Evolutionary conservation across 1,140 invertebrate species (phyloP), one percentile per base, ranked within the genome.

Genomic region (Macrostomum lignano): DNA sequence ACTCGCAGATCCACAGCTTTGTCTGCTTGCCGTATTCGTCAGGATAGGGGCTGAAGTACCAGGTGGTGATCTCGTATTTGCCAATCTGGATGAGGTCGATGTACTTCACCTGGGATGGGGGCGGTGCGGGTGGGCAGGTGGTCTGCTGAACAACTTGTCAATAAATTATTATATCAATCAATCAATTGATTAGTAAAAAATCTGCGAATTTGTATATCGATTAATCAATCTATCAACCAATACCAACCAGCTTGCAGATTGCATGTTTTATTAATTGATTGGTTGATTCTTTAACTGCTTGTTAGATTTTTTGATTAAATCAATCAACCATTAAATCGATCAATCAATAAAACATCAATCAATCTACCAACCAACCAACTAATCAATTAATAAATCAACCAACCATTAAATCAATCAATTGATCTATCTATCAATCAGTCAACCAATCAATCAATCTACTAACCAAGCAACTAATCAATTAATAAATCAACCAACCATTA

Each of bases 21-120:
- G 74, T 67, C 38, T 77, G 74, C 60, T 81, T 78, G 0, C 81
- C 77, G 58, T 88, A 94, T 47, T 93, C 81, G 38, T 88, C 82
- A 3, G 86, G 84, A 55, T 82, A 94, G 0, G 86, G 86, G 47
- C 81, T 91, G 47, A 88, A 94, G 55, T 96, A 96, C 84, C 86
- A 96, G 9, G 84, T 84, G 50, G 93, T 82, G 29, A 96, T 88
- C 62, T 93, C 84, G 60, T 78, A 91, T 50, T 72, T 65, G 5
- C 86, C 86, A 47, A 94, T 79, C 60, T 91, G 78, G 43, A 94
- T 73, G 52, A 69, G 55, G 47, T 96, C 82, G 42, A 98, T 93
- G 47, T 94, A 94, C 64, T 94, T 96, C 0, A 96, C 78, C 45
- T 61, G 61, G 23, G 57, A n/a, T n/a, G n/a, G n/a, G n/a, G n/a